Conservation (phyloP, 2,888 invertebrate species). For the Aporophyla nigra region DNA sequence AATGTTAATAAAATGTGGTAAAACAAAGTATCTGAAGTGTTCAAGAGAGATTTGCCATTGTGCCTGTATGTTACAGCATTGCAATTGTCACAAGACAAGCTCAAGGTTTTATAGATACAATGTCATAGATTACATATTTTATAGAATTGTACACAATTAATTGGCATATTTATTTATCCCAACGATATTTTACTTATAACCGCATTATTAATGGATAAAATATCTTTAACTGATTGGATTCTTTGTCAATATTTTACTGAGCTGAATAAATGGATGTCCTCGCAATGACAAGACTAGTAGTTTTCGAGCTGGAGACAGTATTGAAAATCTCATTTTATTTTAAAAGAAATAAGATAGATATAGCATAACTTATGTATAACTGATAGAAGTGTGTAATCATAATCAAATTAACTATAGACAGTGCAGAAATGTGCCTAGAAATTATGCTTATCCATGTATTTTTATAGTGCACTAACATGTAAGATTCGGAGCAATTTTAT, state of each 20-base stretch:
- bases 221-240: slow-evolving; percentile 52
- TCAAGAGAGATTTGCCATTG: slow-evolving; percentile 32
- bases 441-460: slow-evolving; percentile 88
- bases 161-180: slow-evolving; percentile 67
- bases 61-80: slow-evolving; percentile 10
- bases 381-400: slow-evolving; percentile 86
- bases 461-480: slow-evolving; percentile 88
- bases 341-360: slow-evolving; percentile 63
- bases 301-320: slow-evolving; percentile 64
- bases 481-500: slow-evolving; percentile 82
- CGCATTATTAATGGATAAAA: slow-evolving; percentile 23
- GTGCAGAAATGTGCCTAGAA: slow-evolving; percentile 90
- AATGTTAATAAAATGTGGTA: neutral
- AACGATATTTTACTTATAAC: slow-evolving; percentile 59
- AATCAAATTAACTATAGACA: slow-evolving; percentile 82
- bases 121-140: slow-evolving; percentile 37
- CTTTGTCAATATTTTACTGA: slow-evolving; percentile 21
- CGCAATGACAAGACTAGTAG: slow-evolving; percentile 49
- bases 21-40: slow-evolving; percentile 10
- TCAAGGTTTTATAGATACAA: slow-evolving; percentile 47
- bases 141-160: slow-evolving; percentile 41
- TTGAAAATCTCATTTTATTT: slow-evolving; percentile 68
- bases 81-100: slow-evolving; percentile 28
- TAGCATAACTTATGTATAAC: slow-evolving; percentile 78
- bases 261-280: slow-evolving; percentile 31